A percentile compares a stretch with the other conserved stretches of the same genome.
These are phyloP conservation scores for Varanus salvator DNA, from an alignment of 2,113 vertebrate species.

Conservation along the genomic window DNA sequence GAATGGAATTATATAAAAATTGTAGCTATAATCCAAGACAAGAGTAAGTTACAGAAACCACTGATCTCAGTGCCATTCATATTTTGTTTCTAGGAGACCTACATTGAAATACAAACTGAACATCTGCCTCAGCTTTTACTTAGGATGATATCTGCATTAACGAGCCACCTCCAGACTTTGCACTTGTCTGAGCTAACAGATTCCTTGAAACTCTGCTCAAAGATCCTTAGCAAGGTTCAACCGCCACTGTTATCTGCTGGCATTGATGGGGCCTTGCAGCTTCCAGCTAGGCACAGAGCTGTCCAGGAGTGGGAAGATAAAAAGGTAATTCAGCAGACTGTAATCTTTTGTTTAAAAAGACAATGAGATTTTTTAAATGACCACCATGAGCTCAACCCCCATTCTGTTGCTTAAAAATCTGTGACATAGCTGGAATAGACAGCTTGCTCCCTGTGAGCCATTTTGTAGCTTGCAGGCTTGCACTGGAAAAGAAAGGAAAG, in stretches of 20 bases:
- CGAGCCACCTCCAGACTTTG: conserved; percentile 88
- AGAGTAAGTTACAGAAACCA: background rate
- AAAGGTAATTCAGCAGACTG: conserved; percentile 76
- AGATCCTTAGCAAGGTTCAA: conserved; percentile 98
- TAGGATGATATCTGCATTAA: conserved; percentile 94
- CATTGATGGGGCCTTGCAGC: conserved; percentile 73
- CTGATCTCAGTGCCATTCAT: conserved; percentile 26
- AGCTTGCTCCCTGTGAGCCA: background rate
- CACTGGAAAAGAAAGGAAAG: background rate
- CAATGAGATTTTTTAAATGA: background rate
- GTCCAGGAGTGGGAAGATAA: conserved; percentile 86
- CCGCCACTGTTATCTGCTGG: conserved; percentile 90
- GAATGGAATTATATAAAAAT: background rate
- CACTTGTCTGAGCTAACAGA: conserved; percentile 91
- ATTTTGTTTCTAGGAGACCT: conserved; percentile 87
- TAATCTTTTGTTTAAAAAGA: background rate
- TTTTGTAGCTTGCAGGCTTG: background rate
- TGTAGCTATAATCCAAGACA: background rate
- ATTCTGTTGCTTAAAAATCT: background rate
- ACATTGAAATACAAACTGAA: conserved; percentile 99
- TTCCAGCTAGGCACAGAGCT: conserved; percentile 76
- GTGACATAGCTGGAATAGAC: background rate
- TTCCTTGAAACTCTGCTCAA: conserved; percentile 95
- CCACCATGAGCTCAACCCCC: background rate
- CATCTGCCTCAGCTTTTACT: conserved; percentile 95